phyloP scores from a whole-genome alignment of 1,140 invertebrate genomes.

The Drosophila tropicalis region DNA sequence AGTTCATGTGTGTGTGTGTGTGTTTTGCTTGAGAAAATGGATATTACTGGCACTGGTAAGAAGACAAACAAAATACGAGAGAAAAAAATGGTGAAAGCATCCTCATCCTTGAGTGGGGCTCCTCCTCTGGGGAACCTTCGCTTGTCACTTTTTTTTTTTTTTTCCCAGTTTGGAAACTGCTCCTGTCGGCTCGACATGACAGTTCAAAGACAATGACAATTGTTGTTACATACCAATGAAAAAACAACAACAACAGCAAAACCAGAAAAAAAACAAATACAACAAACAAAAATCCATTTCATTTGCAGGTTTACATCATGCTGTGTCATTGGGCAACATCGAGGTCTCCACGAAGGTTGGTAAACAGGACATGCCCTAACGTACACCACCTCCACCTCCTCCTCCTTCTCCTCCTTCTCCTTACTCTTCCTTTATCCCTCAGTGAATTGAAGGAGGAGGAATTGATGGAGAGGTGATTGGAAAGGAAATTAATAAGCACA shows the following conservation, averaged over 20 bases:
- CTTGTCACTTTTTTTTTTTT: constrained; percentile 21
- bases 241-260: constrained; percentile 12
- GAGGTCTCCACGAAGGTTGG: constrained; percentile 83
- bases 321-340: constrained; percentile 83
- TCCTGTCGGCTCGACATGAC: constrained; percentile 39
- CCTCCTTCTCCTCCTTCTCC: neutral
- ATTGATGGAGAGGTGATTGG: constrained; percentile 3
- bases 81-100: neutral
- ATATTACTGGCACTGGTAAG: constrained; percentile 67
- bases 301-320: constrained; percentile 83
- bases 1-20: constrained; percentile 23
- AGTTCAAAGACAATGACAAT: constrained; percentile 48
- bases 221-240: neutral
- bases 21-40: constrained; percentile 67
- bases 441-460: neutral
- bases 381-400: neutral
- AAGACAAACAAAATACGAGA: neutral
- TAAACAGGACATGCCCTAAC: constrained; percentile 16
- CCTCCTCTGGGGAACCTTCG: neutral
- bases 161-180: constrained; percentile 20
- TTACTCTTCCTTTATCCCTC: no score
- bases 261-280: constrained; percentile 2
- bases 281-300: constrained; percentile 50
- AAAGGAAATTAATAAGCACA: constrained; percentile 7
- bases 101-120: constrained; percentile 26